Percentiles rank a stretch among this genome's conserved stretches.
phyloP scores from a whole-genome alignment of 2,113 vertebrate species.

The Myxocyprinus asiaticus region DNA sequence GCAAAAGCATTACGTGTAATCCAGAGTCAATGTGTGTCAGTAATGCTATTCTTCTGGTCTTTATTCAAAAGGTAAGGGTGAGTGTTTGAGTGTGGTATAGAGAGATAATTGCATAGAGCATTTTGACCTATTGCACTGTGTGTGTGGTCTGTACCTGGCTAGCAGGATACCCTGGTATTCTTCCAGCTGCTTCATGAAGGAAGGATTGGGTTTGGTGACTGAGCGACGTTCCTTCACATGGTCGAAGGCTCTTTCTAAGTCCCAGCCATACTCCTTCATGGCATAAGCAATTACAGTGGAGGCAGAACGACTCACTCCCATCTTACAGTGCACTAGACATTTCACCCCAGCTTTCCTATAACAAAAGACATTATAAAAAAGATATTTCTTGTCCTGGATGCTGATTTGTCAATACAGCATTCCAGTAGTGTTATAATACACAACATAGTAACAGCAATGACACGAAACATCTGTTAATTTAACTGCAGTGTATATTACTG shows the following conservation, averaged over 20 bases:
- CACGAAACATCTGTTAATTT: too few relatives aligned
- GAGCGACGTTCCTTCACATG: constrained; percentile 91
- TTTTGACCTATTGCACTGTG: background rate
- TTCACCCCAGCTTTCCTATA: constrained; percentile 91
- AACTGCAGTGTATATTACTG: too few relatives aligned
- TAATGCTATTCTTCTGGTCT: constrained; percentile 5
- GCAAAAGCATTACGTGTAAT: background rate
- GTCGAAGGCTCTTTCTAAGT: constrained; percentile 89
- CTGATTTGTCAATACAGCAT: too few relatives aligned
- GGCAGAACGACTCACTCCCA: constrained; percentile 96
- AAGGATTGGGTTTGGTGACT: constrained; percentile 94
- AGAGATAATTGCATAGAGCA: background rate
- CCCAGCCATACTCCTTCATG: constrained; percentile 99
- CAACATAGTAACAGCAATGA: too few relatives aligned
- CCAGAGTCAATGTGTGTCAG: background rate
- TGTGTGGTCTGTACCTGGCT: constrained; percentile 81
- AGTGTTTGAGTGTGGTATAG: constrained; percentile 1
- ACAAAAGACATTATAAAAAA: background rate
- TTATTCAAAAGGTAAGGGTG: constrained; percentile 6
- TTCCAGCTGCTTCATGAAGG: constrained; percentile 97
- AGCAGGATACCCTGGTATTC: constrained; percentile 97
- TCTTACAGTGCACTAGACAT: constrained; percentile 98
- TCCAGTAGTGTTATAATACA: too few relatives aligned
- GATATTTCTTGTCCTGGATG: background rate
- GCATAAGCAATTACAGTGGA: constrained; percentile 97